Conservation (phyloP, 2,888 invertebrate genomes). For the Dilophus febrilis region DNA sequence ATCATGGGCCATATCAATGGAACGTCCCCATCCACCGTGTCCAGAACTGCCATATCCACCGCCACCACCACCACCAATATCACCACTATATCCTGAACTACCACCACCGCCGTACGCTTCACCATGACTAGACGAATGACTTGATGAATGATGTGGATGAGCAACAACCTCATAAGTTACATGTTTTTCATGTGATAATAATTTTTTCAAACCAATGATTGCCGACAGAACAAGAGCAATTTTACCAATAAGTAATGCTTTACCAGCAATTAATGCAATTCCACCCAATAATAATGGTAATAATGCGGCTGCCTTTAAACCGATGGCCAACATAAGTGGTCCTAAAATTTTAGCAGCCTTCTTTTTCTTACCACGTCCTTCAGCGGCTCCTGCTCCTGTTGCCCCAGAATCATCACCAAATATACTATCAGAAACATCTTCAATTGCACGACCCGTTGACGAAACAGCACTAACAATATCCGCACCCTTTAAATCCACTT, state of each 20-base stretch:
- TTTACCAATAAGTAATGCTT: constrained; percentile 69
- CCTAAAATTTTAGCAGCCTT: constrained; percentile 65
- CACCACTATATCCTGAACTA: constrained; percentile 39
- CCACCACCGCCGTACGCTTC: constrained; percentile 37
- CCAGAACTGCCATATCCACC: constrained; percentile 48
- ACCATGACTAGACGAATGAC: constrained; percentile 50
- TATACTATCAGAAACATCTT: constrained; percentile 49
- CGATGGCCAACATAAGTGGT: constrained; percentile 55
- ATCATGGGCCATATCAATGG: constrained; percentile 54
- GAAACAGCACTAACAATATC: constrained; percentile 67
- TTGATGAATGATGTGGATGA: constrained; percentile 61
- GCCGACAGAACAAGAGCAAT: constrained; percentile 67
- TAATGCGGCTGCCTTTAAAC: constrained; percentile 61
- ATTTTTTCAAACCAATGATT: constrained; percentile 69
- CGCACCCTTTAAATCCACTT: constrained; percentile 68
- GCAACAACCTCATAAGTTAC: constrained; percentile 78
- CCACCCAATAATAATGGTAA: constrained; percentile 63
- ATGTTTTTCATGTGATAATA: constrained; percentile 64
- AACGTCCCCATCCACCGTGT: constrained; percentile 54
- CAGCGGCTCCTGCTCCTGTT: constrained; percentile 36
- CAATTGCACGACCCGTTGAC: constrained; percentile 62
- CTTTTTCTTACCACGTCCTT: constrained; percentile 67
- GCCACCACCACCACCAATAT: constrained; percentile 31
- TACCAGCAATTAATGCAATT: constrained; percentile 71
- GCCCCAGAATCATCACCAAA: constrained; percentile 45